Conservation (phyloP, 2,113 vertebrate genomes). For the Sigmodon hispidus region DNA sequence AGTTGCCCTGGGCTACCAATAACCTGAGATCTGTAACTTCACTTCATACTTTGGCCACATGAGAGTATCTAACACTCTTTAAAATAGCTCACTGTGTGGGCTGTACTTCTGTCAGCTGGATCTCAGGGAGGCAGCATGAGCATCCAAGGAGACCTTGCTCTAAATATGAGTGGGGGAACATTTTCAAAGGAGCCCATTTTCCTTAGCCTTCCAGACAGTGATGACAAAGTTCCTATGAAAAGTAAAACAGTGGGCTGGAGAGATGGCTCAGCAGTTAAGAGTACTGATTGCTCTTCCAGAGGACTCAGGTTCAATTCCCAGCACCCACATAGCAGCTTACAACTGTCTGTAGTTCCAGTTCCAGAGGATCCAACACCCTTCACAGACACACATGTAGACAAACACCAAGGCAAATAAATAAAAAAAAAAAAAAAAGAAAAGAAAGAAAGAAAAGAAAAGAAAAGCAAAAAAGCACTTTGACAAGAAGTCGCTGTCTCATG, state of each 20-base stretch:
- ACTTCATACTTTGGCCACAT: constrained; percentile 31
- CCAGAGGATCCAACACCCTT: too few relatives aligned
- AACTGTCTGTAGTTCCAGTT: too few relatives aligned
- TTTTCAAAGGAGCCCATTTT: constrained; percentile 24
- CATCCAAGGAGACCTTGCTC: neutral
- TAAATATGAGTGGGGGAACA: neutral
- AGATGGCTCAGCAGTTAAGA: too few relatives aligned
- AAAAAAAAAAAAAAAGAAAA: too few relatives aligned
- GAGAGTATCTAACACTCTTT: constrained; percentile 36
- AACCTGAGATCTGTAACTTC: constrained; percentile 30
- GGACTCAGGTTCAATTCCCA: too few relatives aligned
- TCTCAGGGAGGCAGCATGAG: neutral
- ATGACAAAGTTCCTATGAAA: neutral
- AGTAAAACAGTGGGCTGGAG: too few relatives aligned
- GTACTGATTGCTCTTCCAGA: too few relatives aligned
- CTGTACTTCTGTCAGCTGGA: neutral
- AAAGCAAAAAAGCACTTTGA: neutral
- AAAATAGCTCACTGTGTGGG: constrained; percentile 45
- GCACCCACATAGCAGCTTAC: too few relatives aligned
- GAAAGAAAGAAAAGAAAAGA: too few relatives aligned
- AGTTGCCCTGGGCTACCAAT: neutral
- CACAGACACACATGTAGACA: too few relatives aligned
- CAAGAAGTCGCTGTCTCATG: neutral
- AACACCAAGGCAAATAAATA: too few relatives aligned
- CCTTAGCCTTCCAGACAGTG: neutral